Percentiles rank a stretch among this genome's conserved stretches.
Evolutionary conservation across 2,888 invertebrate genomes (phyloP).

Genomic region (Pseudeuparius sepicola): DNA sequence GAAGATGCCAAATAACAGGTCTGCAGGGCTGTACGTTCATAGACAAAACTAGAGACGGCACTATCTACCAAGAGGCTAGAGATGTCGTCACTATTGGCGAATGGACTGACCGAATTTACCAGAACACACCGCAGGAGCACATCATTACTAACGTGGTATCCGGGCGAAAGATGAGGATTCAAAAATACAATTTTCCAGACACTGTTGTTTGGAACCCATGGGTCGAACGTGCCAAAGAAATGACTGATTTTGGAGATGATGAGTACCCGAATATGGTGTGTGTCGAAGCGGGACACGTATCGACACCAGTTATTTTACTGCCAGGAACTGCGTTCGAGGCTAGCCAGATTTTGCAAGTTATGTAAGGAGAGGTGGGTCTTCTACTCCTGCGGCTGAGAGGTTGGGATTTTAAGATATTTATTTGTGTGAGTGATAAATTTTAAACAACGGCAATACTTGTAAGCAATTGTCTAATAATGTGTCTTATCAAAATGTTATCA

Average conservation of each 20-base stretch:
- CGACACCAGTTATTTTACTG: conserved; percentile 74
- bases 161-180: conserved; percentile 83
- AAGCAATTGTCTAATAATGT: no score
- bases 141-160: conserved; percentile 88
- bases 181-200: conserved; percentile 91
- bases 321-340: conserved; percentile 89
- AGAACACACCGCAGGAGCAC: conserved; percentile 87
- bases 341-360: conserved; percentile 78
- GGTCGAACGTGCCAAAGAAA: conserved; percentile 85
- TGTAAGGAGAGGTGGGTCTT: conserved; percentile 35
- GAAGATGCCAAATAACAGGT: conserved; percentile 84
- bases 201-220: conserved; percentile 98
- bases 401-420: no score
- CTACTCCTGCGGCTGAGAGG: no score
- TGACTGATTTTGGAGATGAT: conserved; percentile 92
- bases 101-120: conserved; percentile 90
- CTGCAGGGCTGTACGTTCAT: conserved; percentile 71
- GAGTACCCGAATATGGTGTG: conserved; percentile 96
- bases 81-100: conserved; percentile 84
- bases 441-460: no score
- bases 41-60: conserved; percentile 74
- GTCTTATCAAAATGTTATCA: no score
- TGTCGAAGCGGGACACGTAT: conserved; percentile 88
- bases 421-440: no score
- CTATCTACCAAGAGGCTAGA: conserved; percentile 80